Evolutionary conservation across 2,113 vertebrate genomes (phyloP).

Genomic region (Pollachius pollachius): DNA sequence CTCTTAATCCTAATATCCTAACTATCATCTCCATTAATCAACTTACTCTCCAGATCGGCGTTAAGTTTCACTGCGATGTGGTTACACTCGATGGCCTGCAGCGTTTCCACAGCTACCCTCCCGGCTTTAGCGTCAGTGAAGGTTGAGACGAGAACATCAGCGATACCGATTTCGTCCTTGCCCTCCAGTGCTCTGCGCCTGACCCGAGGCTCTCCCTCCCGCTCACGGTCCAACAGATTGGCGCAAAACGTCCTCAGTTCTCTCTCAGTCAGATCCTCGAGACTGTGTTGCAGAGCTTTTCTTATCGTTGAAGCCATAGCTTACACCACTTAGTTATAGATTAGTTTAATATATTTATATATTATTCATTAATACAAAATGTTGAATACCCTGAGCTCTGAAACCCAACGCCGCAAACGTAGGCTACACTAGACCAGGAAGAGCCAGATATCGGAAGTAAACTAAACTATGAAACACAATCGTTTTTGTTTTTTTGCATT

Average conservation of each 20-base stretch:
- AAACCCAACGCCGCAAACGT: too few relatives aligned
- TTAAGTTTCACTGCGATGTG: accelerated
- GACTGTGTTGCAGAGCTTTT: accelerated
- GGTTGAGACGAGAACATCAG: slow-evolving; percentile 17
- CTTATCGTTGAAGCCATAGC: slow-evolving; percentile 22
- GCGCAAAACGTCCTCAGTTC: not conserved
- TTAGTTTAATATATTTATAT: not conserved
- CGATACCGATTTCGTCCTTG: accelerated
- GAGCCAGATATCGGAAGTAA: too few relatives aligned
- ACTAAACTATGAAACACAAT: too few relatives aligned
- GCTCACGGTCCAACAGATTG: slow-evolving; percentile 21
- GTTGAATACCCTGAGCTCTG: too few relatives aligned
- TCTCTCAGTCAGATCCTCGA: accelerated
- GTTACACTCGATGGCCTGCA: not conserved
- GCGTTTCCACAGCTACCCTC: accelerated
- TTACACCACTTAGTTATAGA: not conserved
- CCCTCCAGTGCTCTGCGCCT: not conserved
- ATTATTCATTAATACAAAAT: not conserved
- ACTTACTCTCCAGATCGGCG: too few relatives aligned
- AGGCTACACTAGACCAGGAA: too few relatives aligned
- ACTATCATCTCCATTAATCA: too few relatives aligned
- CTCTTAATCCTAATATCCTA: too few relatives aligned
- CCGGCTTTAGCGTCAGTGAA: slow-evolving; percentile 13
- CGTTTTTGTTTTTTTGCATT: too few relatives aligned
- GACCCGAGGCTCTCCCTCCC: too few relatives aligned